Evolutionary conservation across 2,797 vertebrate genomes (phyloP).

Genomic region (Saxicola maurus): DNA sequence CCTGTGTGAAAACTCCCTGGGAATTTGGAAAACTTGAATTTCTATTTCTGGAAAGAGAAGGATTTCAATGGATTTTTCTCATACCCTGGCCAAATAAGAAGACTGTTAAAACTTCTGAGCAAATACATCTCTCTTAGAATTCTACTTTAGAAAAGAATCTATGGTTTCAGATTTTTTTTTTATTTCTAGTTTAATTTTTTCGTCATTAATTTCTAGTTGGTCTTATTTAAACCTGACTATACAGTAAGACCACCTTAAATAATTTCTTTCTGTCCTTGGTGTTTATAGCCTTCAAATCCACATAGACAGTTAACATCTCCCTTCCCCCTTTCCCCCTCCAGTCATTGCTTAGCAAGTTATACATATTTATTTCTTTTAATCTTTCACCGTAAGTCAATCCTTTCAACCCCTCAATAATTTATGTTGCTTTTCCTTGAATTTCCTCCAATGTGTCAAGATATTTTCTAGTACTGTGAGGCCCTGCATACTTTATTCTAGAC

Average conservation of each 20-base stretch:
- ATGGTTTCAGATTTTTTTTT: not conserved
- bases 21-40: not conserved
- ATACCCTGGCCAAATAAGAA: not conserved
- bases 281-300: conserved; percentile 32
- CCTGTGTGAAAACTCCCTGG: not conserved
- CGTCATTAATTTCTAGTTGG: not conserved
- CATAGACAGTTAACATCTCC: conserved; percentile 1
- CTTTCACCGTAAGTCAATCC: conserved; percentile 41
- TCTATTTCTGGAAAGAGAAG: not conserved
- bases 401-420: conserved; percentile 60
- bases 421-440: conserved; percentile 55
- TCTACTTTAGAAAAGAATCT: not conserved
- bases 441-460: conserved; percentile 19
- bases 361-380: conserved; percentile 69
- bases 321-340: not conserved
- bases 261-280: not conserved
- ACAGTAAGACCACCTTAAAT: conserved; percentile 8
- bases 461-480: conserved; percentile 8
- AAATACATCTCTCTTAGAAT: not conserved
- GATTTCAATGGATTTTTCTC: not conserved
- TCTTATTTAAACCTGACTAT: not conserved
- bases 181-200: not conserved
- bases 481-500: conserved; percentile 18
- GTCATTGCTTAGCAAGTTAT: conserved; percentile 46
- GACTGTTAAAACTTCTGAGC: not conserved